Evolutionary conservation across 2,888 invertebrate genomes (phyloP), one percentile per base, ranked within the genome.

Genomic region (Rotaria socialis): DNA sequence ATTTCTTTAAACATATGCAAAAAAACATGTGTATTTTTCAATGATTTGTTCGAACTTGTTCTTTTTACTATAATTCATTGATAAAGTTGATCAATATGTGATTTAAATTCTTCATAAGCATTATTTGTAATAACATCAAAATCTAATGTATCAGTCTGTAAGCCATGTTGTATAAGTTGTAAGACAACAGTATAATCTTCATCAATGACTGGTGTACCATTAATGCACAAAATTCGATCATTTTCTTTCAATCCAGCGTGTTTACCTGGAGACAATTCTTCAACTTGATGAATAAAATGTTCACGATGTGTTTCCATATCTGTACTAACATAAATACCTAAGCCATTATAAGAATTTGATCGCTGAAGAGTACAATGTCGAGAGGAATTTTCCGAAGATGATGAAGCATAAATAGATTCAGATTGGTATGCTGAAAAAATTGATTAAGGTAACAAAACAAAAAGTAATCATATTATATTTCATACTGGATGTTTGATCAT

Each of bases 191-290:
- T 80, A 47, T 47, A 80, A n/a, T 80, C 47, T 47, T 47, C 80
- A 47, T 80, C 5, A 3, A 47, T 47, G 10, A 80, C 80, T n/a
- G 43, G 24, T n/a, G 43, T 47, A 47, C 47, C 80, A 80, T 80
- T 80, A 35, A 80, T 80, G 47, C 24, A 47, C 47, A 80, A 80
- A 24, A 80, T 80, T 47, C 47, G 47, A 80, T 80, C 80, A 47
- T 80, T 80, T 22, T 80, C 47, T 47, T 80, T 7, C 47, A 47
- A 47, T 47, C 24, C 80, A 47, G 47, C 47, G 24, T 80, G 8
- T 14, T 47, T 35, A n/a, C 47, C 80, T 11, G 80, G 80, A 43
- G 80, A 80, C 24, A 47, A n/a, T 24, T 43, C 1, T 47, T 80
- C 80, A n/a, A 80, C 47, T 47, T 80, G 47, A 41, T 47, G 2